These are phyloP conservation scores for Agrotis segetum DNA, from an alignment of 2,888 invertebrate species.

Conservation along the genomic window DNA sequence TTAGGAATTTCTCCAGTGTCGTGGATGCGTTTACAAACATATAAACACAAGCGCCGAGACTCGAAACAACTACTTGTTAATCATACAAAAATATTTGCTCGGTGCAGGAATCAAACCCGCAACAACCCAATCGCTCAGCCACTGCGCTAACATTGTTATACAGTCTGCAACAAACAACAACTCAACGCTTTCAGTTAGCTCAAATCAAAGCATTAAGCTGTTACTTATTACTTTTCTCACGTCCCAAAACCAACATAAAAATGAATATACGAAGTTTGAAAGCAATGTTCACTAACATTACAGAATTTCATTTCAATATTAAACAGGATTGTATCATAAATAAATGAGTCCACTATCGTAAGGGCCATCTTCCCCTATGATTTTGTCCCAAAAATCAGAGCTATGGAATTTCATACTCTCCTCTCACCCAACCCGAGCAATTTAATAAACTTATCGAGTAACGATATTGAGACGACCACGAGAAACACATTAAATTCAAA, in stretches of 20 bases:
- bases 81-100: no score
- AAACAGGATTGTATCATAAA: slow-evolving; percentile 36
- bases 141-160: neutral
- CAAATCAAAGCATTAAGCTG: slow-evolving; percentile 4
- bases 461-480: slow-evolving; percentile 76
- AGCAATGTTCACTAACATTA: slow-evolving; percentile 33
- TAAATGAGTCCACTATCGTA: slow-evolving; percentile 27
- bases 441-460: slow-evolving; percentile 77
- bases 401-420: slow-evolving; percentile 65
- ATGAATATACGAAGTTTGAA: slow-evolving; percentile 34
- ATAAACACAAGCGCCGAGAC: no score
- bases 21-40: no score
- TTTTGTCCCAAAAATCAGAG: slow-evolving; percentile 63
- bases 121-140: no score
- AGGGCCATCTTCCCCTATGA: slow-evolving; percentile 46
- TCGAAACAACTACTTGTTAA: no score
- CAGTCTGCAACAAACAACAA: neutral
- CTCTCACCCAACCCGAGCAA: slow-evolving; percentile 61
- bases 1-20: no score
- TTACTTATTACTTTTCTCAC: slow-evolving; percentile 22
- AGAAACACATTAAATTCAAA: slow-evolving; percentile 80
- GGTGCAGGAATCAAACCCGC: no score
- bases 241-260: slow-evolving; percentile 16
- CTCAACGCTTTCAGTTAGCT: neutral
- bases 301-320: slow-evolving; percentile 46